These are phyloP conservation scores for Enteromius mattozi DNA, from an alignment of 2,797 vertebrate species.

Conservation along the genomic window DNA sequence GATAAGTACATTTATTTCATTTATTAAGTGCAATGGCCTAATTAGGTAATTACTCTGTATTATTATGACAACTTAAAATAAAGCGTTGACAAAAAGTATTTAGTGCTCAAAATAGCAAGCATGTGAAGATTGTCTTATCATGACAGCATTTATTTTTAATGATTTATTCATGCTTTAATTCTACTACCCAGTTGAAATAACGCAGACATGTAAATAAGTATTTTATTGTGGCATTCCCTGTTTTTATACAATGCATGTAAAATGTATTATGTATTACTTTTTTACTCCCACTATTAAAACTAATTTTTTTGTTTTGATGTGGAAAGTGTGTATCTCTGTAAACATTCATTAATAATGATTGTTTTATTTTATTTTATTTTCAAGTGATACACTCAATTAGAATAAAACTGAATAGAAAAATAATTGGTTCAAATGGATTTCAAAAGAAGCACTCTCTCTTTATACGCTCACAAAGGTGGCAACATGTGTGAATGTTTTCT, in stretches of 20 bases:
- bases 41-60: no score
- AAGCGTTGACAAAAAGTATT: no score
- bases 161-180: neutral
- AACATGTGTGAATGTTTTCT: conserved; percentile 59
- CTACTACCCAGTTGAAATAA: neutral
- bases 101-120: neutral
- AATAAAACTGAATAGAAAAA: conserved; percentile 39
- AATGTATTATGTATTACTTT: neutral
- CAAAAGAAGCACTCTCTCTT: conserved; percentile 24
- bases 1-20: no score
- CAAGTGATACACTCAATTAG: conserved; percentile 5
- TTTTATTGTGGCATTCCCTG: conserved; percentile 19
- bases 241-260: conserved; percentile 22
- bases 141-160: neutral
- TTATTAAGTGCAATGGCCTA: no score
- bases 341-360: neutral
- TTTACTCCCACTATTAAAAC: conserved; percentile 34
- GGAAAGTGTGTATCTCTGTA: neutral
- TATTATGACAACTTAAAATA: no score
- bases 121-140: neutral
- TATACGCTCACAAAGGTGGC: conserved; percentile 36
- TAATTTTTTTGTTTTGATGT: neutral
- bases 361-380: neutral
- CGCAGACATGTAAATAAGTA: neutral
- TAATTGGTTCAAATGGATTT: conserved; percentile 25